Evolutionary conservation across 92 coral and sea anemone genomes (phyloP).

Genomic region (Parazoanthus darwini): DNA sequence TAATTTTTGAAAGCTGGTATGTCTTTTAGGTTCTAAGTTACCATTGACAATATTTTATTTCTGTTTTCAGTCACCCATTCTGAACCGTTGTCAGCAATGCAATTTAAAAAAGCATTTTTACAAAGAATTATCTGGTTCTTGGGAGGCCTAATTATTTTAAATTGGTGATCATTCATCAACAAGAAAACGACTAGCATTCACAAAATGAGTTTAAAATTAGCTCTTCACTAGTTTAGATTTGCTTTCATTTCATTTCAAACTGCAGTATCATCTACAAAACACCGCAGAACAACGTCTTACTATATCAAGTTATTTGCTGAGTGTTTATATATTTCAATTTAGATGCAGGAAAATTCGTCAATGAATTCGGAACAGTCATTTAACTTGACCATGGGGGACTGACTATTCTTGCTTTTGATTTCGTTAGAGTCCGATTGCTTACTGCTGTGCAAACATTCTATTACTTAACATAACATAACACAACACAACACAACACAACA

Average conservation of each 20-base stretch:
- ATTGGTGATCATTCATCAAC: neutral
- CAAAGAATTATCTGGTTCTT: too few relatives aligned
- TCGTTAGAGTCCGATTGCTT: neutral
- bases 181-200: neutral
- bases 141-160: too few relatives aligned
- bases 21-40: neutral
- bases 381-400: neutral
- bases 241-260: neutral
- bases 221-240: too few relatives aligned
- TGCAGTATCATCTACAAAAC: too few relatives aligned
- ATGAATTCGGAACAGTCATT: neutral
- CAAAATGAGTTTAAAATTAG: too few relatives aligned
- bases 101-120: too few relatives aligned
- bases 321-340: too few relatives aligned
- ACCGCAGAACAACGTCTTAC: neutral
- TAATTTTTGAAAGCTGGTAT: neutral
- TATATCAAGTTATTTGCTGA: neutral
- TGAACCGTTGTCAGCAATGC: neutral
- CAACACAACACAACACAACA: too few relatives aligned
- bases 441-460: neutral
- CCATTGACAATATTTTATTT: neutral
- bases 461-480: neutral
- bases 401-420: neutral
- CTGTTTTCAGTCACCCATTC: neutral
- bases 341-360: neutral